Evolutionary conservation across 2,888 invertebrate genomes (phyloP).

Genomic region (Agelastica alni): DNA sequence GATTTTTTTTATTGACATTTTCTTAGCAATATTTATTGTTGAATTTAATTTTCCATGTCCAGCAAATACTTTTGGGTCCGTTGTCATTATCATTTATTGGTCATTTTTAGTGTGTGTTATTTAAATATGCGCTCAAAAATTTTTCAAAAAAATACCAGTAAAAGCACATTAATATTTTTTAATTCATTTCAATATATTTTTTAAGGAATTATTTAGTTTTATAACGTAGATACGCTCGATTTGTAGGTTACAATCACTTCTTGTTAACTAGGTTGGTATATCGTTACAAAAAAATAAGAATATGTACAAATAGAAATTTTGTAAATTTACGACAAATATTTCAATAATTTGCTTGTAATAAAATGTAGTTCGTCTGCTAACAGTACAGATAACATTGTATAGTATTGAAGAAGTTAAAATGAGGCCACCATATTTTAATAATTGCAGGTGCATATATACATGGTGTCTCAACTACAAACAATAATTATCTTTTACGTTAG

Average conservation of each 20-base stretch:
- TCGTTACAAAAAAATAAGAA: conserved; percentile 13
- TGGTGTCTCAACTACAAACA: neutral
- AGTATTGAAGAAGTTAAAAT: conserved; percentile 26
- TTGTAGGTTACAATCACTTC: conserved; percentile 11
- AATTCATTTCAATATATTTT: too few relatives aligned
- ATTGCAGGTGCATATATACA: conserved; percentile 32
- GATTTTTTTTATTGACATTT: neutral
- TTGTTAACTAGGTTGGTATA: neutral
- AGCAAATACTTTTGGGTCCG: too few relatives aligned
- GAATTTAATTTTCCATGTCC: too few relatives aligned
- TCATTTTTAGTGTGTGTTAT: too few relatives aligned
- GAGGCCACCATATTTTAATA: conserved; percentile 32
- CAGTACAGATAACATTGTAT: conserved; percentile 18
- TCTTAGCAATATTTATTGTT: neutral
- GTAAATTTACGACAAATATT: conserved; percentile 16
- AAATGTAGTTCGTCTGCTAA: conserved; percentile 31
- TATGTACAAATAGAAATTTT: conserved; percentile 12
- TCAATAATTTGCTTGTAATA: conserved; percentile 22
- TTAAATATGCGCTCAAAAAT: too few relatives aligned
- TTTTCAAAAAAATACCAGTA: too few relatives aligned
- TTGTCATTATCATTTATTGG: too few relatives aligned
- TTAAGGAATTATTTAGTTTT: too few relatives aligned
- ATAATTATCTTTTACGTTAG: too few relatives aligned
- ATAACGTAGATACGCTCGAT: too few relatives aligned
- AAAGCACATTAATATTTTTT: too few relatives aligned